Evolutionary conservation across 1,140 invertebrate genomes (phyloP).

Genomic region (Saccostrea echinata): DNA sequence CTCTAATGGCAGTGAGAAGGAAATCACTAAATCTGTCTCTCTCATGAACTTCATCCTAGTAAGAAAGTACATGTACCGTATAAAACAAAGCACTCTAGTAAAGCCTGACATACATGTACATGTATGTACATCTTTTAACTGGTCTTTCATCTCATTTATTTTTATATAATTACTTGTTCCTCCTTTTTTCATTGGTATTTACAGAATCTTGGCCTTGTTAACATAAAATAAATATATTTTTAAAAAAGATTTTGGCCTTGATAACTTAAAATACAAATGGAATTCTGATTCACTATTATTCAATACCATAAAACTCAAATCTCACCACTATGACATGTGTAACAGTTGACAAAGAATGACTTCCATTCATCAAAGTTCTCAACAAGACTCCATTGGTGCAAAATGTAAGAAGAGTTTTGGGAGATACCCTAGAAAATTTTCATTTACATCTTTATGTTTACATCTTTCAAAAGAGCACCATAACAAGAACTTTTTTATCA

Average conservation of each 20-base stretch:
- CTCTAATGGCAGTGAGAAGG: conserved; percentile 90
- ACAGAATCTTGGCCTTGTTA: too few species aligned
- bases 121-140: too few species aligned
- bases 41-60: conserved; percentile 96
- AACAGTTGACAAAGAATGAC: conserved; percentile 85
- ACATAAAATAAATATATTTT: too few species aligned
- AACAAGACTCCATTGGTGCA: conserved; percentile 95
- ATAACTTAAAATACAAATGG: not conserved
- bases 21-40: conserved; percentile 96
- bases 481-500: too few species aligned
- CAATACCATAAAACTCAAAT: not conserved
- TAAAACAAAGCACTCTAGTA: too few species aligned
- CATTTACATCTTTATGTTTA: not conserved
- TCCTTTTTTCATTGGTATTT: too few species aligned
- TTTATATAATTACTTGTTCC: too few species aligned
- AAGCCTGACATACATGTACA: too few species aligned
- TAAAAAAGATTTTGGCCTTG: not conserved
- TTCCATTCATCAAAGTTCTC: conserved; percentile 90
- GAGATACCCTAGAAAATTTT: conserved; percentile 84
- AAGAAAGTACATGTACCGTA: not conserved
- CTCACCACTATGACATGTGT: conserved; percentile 95
- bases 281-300: not conserved
- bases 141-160: too few species aligned
- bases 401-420: conserved; percentile 91
- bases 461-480: too few species aligned